A percentile compares a stretch with the other conserved stretches of the same genome.
phyloP scores from a whole-genome alignment of 2,113 vertebrate genomes.

The Dinomys branickii region DNA sequence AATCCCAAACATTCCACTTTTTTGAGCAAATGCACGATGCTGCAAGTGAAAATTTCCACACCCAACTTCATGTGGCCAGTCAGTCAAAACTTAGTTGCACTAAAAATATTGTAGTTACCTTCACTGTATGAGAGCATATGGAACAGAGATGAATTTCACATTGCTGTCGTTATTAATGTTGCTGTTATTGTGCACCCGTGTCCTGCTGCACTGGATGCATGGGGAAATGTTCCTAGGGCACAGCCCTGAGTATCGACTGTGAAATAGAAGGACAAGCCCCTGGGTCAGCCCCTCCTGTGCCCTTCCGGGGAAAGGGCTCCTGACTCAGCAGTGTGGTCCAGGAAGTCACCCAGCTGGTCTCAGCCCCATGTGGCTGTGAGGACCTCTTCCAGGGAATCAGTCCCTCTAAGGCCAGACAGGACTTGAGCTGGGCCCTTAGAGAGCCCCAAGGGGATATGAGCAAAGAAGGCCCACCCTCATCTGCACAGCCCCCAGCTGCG shows the following conservation, averaged over 20 bases:
- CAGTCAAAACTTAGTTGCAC: not conserved
- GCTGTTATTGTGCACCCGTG: accelerated
- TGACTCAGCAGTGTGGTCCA: conserved; percentile 51
- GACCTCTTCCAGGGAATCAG: not conserved
- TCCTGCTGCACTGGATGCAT: not conserved
- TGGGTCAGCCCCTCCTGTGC: not conserved
- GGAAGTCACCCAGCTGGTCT: conserved; percentile 13
- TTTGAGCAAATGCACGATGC: not conserved
- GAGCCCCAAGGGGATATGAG: no score
- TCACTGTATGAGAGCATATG: not conserved
- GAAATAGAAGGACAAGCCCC: not conserved
- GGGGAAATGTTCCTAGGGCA: not conserved
- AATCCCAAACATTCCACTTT: not conserved
- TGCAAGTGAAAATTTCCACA: not conserved
- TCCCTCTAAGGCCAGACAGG: not conserved
- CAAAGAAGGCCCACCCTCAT: not conserved
- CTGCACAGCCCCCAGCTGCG: not conserved
- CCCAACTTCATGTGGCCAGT: not conserved
- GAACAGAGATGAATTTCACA: not conserved
- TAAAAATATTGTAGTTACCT: not conserved
- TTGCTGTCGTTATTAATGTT: not conserved
- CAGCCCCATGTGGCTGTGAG: not conserved
- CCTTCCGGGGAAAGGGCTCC: not conserved
- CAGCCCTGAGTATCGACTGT: not conserved
- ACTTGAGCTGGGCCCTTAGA: not conserved